phyloP scores from a whole-genome alignment of 2,797 vertebrate species.

The Danio tinwini region DNA sequence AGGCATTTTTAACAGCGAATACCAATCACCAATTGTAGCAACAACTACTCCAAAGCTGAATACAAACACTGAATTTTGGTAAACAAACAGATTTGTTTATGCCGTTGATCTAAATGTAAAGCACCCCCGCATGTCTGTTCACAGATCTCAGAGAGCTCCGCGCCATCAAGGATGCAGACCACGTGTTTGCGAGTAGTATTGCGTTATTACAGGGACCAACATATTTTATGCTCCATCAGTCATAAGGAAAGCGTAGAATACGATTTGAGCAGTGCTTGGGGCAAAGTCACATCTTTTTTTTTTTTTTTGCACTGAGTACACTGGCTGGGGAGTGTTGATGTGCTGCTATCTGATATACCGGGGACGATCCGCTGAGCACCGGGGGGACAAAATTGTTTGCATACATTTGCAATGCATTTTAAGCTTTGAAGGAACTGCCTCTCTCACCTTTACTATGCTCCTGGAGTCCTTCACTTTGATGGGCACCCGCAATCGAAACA shows the following conservation, averaged over 20 bases:
- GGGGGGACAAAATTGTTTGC: constrained; percentile 34
- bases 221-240: constrained; percentile 56
- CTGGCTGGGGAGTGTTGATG: constrained; percentile 41
- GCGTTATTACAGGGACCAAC: constrained; percentile 52
- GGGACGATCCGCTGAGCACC: constrained; percentile 30
- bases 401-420: constrained; percentile 40
- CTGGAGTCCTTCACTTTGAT: constrained; percentile 80
- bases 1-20: too few relatives aligned
- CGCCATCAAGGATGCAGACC: constrained; percentile 42
- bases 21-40: constrained; percentile 3
- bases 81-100: constrained; percentile 38
- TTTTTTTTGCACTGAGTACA: constrained; percentile 9
- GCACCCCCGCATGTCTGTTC: neutral
- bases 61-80: neutral
- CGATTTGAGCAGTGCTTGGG: constrained; percentile 55
- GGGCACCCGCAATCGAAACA: constrained; percentile 89
- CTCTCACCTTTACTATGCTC: constrained; percentile 87
- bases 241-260: constrained; percentile 53
- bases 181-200: constrained; percentile 45
- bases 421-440: constrained; percentile 18
- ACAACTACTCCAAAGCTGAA: neutral
- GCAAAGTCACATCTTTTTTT: constrained; percentile 55
- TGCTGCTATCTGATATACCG: constrained; percentile 35
- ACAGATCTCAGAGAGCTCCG: constrained; percentile 26
- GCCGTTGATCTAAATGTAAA: constrained; percentile 44